Evolutionary conservation across 2,113 vertebrate genomes (phyloP), one percentile per base, ranked within the genome.

Genomic region (Dicaeum eximium): DNA sequence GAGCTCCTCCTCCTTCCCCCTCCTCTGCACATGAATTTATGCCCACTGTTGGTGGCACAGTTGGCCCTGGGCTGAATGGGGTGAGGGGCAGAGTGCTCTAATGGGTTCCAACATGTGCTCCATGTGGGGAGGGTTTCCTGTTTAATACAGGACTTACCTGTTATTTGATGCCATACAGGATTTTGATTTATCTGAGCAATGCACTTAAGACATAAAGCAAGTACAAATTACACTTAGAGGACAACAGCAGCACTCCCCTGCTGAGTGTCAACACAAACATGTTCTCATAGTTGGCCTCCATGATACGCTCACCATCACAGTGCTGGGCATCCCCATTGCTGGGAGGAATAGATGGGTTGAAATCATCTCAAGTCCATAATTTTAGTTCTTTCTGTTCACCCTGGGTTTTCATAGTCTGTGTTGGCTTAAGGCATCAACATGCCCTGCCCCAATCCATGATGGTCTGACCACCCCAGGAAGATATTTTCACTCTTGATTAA

Each of bases 31-130:
- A 0, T 57, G 51, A 78, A 19, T 37, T 48, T 28, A 9, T 92
- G 28, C 30, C 33, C 23, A 2, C 40, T 65, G 18, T 15, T 58
- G 0, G 0, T 71, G 53, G 27, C 35, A 22, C 50, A n/a, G 47
- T 3, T 90, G 38, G 35, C 38, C 6, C 38, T 74, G 51, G 35
- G 23, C 50, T 72, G 47, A 47, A 22, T 15, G 8, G 10, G 30
- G 8, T 62, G 42, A 80, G 24, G 45, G 14, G 42, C 37, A 38
- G 53, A 22, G 21, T 1, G 3, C 51, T 62, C 23, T 5, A 17
- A 20, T 2, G 6, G 48, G 31, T 62, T 92, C 80, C 60, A 60
- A 51, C 38, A 12, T 33, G 22, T 23, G 6, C 53, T 75, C 27
- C 7, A 1, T 15, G 11, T 0, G 1, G 38, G 8, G 20, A 45